These are phyloP conservation scores for Protophormia terraenovae DNA, from an alignment of 2,888 invertebrate genomes.

Conservation along the genomic window DNA sequence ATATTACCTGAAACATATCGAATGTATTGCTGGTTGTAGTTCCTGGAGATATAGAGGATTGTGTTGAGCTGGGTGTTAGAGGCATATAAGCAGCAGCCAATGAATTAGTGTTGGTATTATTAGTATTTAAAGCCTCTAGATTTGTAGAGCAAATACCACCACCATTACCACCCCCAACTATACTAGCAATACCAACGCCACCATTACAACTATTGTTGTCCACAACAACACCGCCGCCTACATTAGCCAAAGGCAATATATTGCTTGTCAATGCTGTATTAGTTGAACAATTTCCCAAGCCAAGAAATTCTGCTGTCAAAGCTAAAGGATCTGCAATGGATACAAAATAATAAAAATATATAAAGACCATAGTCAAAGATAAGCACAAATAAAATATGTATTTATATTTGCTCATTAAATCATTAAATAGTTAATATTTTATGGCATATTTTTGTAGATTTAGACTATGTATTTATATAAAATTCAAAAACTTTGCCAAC, in stretches of 20 bases:
- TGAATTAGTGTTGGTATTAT: constrained; percentile 51
- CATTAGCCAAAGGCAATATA: constrained; percentile 67
- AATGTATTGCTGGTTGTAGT: constrained; percentile 76
- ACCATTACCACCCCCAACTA: constrained; percentile 52
- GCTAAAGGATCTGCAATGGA: constrained; percentile 76
- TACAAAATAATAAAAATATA: constrained; percentile 32
- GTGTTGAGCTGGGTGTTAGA: constrained; percentile 79
- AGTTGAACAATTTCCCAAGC: constrained; percentile 72
- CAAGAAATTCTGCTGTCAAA: constrained; percentile 78
- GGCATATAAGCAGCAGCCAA: constrained; percentile 75
- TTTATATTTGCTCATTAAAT: not conserved
- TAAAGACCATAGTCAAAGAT: not conserved
- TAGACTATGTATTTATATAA: no score
- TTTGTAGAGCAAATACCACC: constrained; percentile 57
- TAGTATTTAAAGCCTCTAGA: constrained; percentile 52
- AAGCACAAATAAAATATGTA: not conserved
- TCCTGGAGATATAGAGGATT: constrained; percentile 79
- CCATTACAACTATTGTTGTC: constrained; percentile 67
- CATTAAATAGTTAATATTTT: constrained; percentile 5
- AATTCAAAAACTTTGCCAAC: no score
- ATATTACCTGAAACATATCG: constrained; percentile 79
- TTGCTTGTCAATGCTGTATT: constrained; percentile 61
- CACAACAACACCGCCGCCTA: constrained; percentile 72
- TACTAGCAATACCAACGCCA: constrained; percentile 52
- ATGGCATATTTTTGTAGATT: no score